Evolutionary conservation across 2,113 vertebrate genomes (phyloP), one percentile per base, ranked within the genome.

Genomic region (Dromaius novaehollandiae): DNA sequence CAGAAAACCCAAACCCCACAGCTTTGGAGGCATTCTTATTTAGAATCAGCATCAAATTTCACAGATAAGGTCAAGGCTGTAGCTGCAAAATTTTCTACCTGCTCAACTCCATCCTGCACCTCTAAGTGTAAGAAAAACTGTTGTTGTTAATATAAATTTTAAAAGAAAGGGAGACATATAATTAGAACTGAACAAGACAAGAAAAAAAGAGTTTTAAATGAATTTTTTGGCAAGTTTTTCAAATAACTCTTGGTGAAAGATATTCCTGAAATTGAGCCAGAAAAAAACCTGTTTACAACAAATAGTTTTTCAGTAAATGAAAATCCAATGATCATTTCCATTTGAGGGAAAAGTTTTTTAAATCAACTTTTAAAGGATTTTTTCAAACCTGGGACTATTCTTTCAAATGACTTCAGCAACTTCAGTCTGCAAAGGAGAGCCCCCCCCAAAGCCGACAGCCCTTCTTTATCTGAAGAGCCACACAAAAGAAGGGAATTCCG

Each of bases 21-120:
- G 50, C 95, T 90, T 55, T 83, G 53, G 78, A 79, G 66, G 82
- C 24, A 65, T 93, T 93, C 82, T 91, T 81, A 68, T 90, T 97
- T 90, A 80, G 78, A 94, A 36, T 87, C 66, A 92, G 63, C 42
- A 17, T 76, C 53, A 30, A 82, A 30, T 3, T 19, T 44, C 85
- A 58, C 48, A 91, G 79, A 44, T 71, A 93, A 91, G 79, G 48
- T 91, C 84, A 74, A 70, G 70, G 26, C n/a, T 24, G 16, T 36
- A 48, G 30, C 12, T 91, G 20, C 55, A 77, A 74, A 74, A 70
- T 73, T 77, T 77, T 66, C 50, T 73, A 69, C 63, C 66, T 77
- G 44, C 11, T 82, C 66, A 4, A 5, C 14, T 89, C 25, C 42
- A 30, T 60, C 6, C 11, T 51, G 11, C 44, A 73, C 7, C 26